phyloP scores from a whole-genome alignment of 2,797 vertebrate genomes.

The Pelobates cultripes region DNA sequence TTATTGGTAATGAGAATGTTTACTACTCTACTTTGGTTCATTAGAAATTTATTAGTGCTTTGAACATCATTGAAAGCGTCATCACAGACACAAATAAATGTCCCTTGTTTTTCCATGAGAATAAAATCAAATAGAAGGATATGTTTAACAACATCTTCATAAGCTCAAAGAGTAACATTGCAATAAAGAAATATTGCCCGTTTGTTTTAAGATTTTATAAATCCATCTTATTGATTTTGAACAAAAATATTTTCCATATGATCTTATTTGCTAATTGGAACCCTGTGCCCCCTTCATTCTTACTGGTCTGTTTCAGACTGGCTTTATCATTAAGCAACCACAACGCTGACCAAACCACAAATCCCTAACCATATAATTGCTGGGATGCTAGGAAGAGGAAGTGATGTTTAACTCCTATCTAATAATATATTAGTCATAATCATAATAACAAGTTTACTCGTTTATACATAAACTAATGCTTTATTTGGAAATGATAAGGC shows the following conservation, averaged over 20 bases:
- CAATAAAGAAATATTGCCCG: neutral
- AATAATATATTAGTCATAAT: neutral
- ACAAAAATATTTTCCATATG: neutral
- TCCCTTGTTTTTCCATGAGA: neutral
- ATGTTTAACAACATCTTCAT: neutral
- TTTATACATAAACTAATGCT: neutral
- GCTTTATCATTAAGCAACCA: neutral
- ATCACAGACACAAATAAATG: neutral
- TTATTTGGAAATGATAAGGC: neutral
- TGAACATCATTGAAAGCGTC: conserved; percentile 13
- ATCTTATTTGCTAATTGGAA: neutral
- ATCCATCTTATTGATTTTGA: neutral
- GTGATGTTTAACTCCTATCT: neutral
- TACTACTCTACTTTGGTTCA: conserved; percentile 22
- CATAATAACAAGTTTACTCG: neutral
- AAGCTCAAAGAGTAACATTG: neutral
- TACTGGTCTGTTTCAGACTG: no score
- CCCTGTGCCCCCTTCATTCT: no score
- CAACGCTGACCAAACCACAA: neutral
- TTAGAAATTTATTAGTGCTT: conserved; percentile 6
- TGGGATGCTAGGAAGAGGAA: neutral
- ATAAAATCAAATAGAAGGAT: neutral
- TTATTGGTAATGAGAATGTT: conserved; percentile 17
- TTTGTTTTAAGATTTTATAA: neutral
- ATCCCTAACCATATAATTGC: neutral